Conservation (phyloP, 2,797 vertebrate species). For the Champsocephalus esox region DNA sequence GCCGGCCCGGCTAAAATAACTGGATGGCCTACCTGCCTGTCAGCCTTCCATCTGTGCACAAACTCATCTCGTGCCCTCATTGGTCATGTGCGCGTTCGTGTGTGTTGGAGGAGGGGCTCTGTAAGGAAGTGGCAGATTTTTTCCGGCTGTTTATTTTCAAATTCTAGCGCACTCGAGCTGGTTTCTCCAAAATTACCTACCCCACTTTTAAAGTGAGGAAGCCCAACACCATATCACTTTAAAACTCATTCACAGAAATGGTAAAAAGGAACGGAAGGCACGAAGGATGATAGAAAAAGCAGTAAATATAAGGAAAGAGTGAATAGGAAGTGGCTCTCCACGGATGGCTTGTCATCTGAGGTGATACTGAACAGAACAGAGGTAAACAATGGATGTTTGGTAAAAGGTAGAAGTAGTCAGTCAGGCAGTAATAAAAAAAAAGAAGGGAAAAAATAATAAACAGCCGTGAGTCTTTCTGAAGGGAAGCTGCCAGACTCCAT, state of each 20-base stretch:
- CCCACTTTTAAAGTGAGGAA: constrained; percentile 25
- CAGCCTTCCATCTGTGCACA: too few species aligned
- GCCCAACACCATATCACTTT: constrained; percentile 49
- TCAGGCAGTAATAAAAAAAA: constrained; percentile 73
- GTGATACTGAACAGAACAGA: constrained; percentile 83
- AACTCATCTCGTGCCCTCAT: too few species aligned
- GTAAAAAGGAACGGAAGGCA: constrained; percentile 46
- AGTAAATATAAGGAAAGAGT: constrained; percentile 48
- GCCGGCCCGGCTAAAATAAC: too few species aligned
- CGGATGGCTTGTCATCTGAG: constrained; percentile 83
- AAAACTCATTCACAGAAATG: constrained; percentile 62
- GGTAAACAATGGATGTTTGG: constrained; percentile 82
- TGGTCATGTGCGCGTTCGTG: too few species aligned
- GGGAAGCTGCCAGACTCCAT: constrained; percentile 83
- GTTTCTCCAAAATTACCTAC: too few species aligned
- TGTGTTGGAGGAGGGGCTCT: too few species aligned
- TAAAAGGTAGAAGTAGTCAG: constrained; percentile 85
- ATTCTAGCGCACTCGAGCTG: too few species aligned
- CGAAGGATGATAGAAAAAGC: constrained; percentile 43
- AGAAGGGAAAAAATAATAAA: constrained; percentile 56
- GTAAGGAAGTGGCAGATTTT: too few species aligned
- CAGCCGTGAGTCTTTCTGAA: constrained; percentile 77
- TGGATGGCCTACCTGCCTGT: too few species aligned
- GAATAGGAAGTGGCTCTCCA: constrained; percentile 79
- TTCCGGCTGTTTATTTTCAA: too few species aligned